Base-by-base conservation (phyloP, 2,888 invertebrate species). In the Bruchidius siliquastri region DNA sequence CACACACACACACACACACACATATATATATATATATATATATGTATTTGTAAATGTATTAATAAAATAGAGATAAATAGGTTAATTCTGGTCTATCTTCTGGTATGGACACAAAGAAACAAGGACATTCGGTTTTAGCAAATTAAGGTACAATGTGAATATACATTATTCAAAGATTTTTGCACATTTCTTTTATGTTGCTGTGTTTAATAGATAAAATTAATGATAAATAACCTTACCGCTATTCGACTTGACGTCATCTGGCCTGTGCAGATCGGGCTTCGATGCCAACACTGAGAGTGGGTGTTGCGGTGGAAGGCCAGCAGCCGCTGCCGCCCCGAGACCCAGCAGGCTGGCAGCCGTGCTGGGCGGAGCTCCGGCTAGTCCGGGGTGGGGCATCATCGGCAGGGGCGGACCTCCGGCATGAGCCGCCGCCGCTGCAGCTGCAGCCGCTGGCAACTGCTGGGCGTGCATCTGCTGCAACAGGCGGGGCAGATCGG, bases 381-480 rank as follows among this genome's bases (percentile, higher is more conserved):
- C 89, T 71, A 90, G 84, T 22, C 90, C 90, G 2, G 92, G 91
- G 86, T 92, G 92, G 68, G 91, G 91, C 87, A 91, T 91, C 88
- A 94, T 91, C 70, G 91, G 91, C 76, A 90, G 87, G n/a, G 93
- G 92, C 68, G 93, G 92, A 13, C 49, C 49, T 1, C 49, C 72
- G 94, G 93, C 70, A 95, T 93, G 87, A 95, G 96, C 82, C 21
- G 49, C 66, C 0, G 71, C 67, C 0, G 71, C 49, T 4, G 49
- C 49, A 95, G 93, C 87, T 95, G 96, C 82, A 20, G 49, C 66
- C 0, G 71, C 67, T 0, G 71, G 89, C 79, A 95, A 93, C 87
- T 96, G 96, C 82, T 96, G 96, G 66, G 95, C 96, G 86, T 96
- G 96, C 95, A 96, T 96, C 88, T 96, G 96, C 88, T 96, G 96